Conservation (phyloP, 35 echinoderm and acorn worm species). For the Stichopus chloronotus region DNA sequence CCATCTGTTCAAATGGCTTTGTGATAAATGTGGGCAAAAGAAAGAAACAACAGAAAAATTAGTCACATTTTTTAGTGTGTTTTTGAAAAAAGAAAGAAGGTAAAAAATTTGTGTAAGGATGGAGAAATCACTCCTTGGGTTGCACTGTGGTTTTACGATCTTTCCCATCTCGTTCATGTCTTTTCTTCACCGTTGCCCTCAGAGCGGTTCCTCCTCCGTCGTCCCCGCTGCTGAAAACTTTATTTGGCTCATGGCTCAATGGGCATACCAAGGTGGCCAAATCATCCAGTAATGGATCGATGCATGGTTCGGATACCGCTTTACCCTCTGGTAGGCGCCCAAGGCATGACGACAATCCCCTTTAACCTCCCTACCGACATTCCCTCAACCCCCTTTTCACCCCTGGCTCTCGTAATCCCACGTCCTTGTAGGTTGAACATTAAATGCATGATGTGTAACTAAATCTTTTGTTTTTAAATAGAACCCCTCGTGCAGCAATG, state of each 20-base stretch:
- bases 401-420: background rate
- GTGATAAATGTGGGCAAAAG: background rate
- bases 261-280: constrained; percentile 42
- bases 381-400: background rate
- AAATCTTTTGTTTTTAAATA: no score
- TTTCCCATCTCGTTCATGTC: background rate
- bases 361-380: background rate
- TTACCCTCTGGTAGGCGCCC: constrained; percentile 30
- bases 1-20: no score
- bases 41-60: background rate
- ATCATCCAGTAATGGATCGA: constrained; percentile 18
- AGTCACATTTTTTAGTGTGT: no score
- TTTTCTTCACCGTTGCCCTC: background rate
- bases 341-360: background rate
- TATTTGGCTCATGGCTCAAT: constrained; percentile 45
- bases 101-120: background rate
- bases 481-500: no score
- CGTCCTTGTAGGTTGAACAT: background rate
- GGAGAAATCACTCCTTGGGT: background rate
- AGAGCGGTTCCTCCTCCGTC: constrained; percentile 30
- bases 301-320: constrained; percentile 43
- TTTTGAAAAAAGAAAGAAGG: no score
- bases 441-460: background rate
- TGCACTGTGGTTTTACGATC: background rate
- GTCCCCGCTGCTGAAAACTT: constrained; percentile 51